Evolutionary conservation across 2,797 vertebrate genomes (phyloP).

Genomic region (Mionectes olivaceus): DNA sequence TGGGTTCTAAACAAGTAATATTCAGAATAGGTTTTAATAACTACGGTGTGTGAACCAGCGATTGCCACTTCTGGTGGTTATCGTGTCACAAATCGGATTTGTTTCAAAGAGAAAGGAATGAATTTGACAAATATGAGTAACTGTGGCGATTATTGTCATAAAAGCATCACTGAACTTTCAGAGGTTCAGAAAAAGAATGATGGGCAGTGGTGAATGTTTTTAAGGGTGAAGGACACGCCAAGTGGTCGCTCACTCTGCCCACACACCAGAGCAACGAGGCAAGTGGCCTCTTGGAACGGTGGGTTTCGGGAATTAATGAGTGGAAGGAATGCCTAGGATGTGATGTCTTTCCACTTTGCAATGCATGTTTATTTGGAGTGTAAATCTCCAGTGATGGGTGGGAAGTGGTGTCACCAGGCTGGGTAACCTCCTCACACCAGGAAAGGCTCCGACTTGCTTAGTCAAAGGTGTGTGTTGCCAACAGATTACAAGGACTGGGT

Average conservation of each 20-base stretch:
- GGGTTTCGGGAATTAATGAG: neutral
- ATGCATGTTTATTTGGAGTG: neutral
- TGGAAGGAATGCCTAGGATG: neutral
- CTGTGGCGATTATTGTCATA: neutral
- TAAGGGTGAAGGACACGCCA: neutral
- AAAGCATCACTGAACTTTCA: neutral
- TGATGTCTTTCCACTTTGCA: neutral
- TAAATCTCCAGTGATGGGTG: neutral
- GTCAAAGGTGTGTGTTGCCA: neutral
- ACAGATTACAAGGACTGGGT: neutral
- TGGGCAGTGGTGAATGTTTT: neutral
- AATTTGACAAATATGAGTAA: neutral
- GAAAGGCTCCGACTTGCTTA: neutral
- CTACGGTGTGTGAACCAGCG: neutral
- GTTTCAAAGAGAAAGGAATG: neutral
- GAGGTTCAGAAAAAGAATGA: neutral
- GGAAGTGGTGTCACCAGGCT: slow-evolving; percentile 16
- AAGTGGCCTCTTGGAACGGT: neutral
- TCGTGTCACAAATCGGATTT: neutral
- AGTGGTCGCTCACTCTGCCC: neutral
- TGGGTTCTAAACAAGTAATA: neutral
- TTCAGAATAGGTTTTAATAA: neutral
- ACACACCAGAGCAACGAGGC: neutral
- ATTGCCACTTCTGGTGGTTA: neutral
- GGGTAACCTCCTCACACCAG: neutral